phyloP scores from a whole-genome alignment of 2,113 vertebrate species.

The Stigmatopora nigra region DNA sequence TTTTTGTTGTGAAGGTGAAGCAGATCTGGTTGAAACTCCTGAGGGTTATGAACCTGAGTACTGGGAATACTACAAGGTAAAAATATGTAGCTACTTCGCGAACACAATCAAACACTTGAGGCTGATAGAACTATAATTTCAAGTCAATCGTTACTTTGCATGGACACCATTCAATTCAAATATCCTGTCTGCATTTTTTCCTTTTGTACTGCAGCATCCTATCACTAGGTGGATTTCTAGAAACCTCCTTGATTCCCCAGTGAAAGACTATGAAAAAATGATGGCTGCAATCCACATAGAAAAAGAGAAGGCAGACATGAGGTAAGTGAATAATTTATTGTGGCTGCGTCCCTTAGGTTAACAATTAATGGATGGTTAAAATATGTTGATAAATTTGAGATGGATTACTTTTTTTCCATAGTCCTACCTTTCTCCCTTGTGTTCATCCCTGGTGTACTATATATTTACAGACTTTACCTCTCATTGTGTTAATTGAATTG shows the following conservation, averaged over 20 bases:
- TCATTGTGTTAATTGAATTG: not conserved
- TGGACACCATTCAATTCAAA: not conserved
- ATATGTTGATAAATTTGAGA: too few relatives aligned
- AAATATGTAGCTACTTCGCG: not conserved
- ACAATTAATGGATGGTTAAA: too few relatives aligned
- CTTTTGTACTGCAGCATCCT: conserved; percentile 77
- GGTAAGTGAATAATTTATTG: conserved; percentile 58
- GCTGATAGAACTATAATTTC: not conserved
- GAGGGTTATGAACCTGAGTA: conserved; percentile 85
- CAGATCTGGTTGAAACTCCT: conserved; percentile 84
- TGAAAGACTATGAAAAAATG: conserved; percentile 86
- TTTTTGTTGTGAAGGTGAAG: conserved; percentile 74
- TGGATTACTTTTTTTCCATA: not conserved
- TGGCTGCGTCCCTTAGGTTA: too few relatives aligned
- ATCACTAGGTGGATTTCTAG: conserved; percentile 85
- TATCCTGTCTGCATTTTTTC: not conserved
- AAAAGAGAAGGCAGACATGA: conserved; percentile 75
- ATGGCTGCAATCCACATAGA: conserved; percentile 79
- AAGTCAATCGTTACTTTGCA: not conserved
- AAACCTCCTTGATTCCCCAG: conserved; percentile 73
- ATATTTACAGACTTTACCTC: too few relatives aligned
- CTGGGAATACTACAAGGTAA: conserved; percentile 91
- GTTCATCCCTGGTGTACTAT: too few relatives aligned
- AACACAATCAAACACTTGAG: not conserved
- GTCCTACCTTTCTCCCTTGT: not conserved